Base-by-base conservation (phyloP, 2,797 vertebrate species). In the Tragelaphus eurycerus region DNA sequence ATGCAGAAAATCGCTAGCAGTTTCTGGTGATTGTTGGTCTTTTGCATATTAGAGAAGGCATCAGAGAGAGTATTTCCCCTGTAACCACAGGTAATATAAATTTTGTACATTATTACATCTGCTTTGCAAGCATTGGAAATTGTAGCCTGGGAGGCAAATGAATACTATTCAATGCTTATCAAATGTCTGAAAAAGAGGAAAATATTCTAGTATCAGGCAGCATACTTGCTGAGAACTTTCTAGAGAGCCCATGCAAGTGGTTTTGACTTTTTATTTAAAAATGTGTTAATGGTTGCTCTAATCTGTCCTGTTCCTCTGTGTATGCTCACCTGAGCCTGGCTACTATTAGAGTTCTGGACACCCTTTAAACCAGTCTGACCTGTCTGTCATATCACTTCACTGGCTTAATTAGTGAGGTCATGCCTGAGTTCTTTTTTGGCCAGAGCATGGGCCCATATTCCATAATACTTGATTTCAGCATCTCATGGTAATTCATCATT, bases 351-450 rank as follows among this genome's bases (percentile, higher is more conserved):
- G 64, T 60, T 34, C 84, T 93, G 91, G 97, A 94, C 25, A 76
- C 31, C 50, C 38, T 85, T 83, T 96, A 88, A 96, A 46, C 55
- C 85, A 90, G 81, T 38, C 84, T 98, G 97, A 97, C 89, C 97
- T 19, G 29, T 71, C 54, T 96, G 94, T 54, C 62, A 57, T 34
- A 86, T 64, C 86, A 48, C 78, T 87, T 96, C 89, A 79, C 90
- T 86, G 88, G 60, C 87, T 96, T 97, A 97, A 95, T 95, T 95
- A 97, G 93, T 92, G 94, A 95, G 97, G 96, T 96, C 92, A 93
- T 46, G 57, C 67, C 31, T 97, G 97, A 93, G 97, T 95, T 94
- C 29, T 62, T 97, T 93, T 89, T 86, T 84, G 95, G 64, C 54
- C 91, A 64, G 57, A 97, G 94, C 59, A 55, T 31, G 87, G 89